Evolutionary conservation across 2,888 invertebrate genomes (phyloP).

Genomic region (Rhogogaster chlorosoma): DNA sequence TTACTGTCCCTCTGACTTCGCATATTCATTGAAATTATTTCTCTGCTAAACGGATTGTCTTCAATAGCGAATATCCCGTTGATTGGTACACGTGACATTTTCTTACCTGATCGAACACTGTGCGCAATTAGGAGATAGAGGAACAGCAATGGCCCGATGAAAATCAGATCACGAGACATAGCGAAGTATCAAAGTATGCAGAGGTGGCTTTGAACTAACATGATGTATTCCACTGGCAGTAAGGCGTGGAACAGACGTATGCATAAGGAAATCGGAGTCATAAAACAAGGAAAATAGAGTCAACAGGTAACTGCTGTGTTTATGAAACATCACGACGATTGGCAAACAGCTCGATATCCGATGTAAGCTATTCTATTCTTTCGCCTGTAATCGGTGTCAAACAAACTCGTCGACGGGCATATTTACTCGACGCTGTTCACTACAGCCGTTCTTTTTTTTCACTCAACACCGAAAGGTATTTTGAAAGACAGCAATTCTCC

Average conservation of each 20-base stretch:
- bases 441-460: too few species aligned
- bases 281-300: conserved; percentile 7
- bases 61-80: not conserved
- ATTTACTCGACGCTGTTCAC: not conserved
- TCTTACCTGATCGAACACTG: conserved; percentile 31
- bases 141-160: not conserved
- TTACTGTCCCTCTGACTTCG: not conserved
- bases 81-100: not conserved
- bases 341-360: not conserved
- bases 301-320: conserved; percentile 5
- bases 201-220: conserved; percentile 1
- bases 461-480: not conserved
- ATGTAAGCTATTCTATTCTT: conserved; percentile 33
- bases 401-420: not conserved
- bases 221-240: not conserved
- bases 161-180: conserved; percentile 10
- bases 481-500: not conserved
- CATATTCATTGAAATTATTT: not conserved
- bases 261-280: conserved; percentile 16
- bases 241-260: not conserved
- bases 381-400: not conserved
- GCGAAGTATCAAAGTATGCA: not conserved
- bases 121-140: not conserved
- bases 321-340: not conserved
- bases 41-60: not conserved